Percentiles rank a stretch among this genome's conserved stretches.
Evolutionary conservation across 2,888 invertebrate species (phyloP).

Genomic region (Phragmatobia fuliginosa): DNA sequence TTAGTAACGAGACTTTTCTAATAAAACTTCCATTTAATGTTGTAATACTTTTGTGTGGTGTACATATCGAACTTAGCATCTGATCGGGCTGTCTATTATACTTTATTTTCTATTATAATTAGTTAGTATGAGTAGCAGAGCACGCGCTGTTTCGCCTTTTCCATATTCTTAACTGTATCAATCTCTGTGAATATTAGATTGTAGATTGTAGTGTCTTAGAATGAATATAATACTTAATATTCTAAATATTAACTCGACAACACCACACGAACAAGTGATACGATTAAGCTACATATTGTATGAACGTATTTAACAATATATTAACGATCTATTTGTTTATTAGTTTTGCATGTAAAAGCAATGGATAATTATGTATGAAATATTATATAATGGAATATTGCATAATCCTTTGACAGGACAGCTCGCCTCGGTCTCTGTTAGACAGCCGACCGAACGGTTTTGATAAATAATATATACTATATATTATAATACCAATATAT

Average conservation of each 20-base stretch:
- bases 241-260: constrained; percentile 84
- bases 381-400: constrained; percentile 57
- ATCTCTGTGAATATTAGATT: constrained; percentile 84
- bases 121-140: constrained; percentile 69
- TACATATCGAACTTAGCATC: constrained; percentile 48
- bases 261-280: constrained; percentile 85
- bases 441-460: constrained; percentile 62
- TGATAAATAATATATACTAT: constrained; percentile 18
- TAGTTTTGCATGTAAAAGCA: constrained; percentile 76
- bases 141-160: constrained; percentile 81
- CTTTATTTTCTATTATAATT: constrained; percentile 56
- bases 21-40: constrained; percentile 33
- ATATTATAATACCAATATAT: too few relatives aligned
- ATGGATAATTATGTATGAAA: constrained; percentile 64
- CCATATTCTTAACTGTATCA: constrained; percentile 76
- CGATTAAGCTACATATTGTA: constrained; percentile 76
- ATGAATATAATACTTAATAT: constrained; percentile 78
- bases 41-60: constrained; percentile 59
- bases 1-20: constrained; percentile 33
- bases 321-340: constrained; percentile 73
- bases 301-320: constrained; percentile 47
- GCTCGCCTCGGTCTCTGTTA: constrained; percentile 67
- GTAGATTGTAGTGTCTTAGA: constrained; percentile 84
- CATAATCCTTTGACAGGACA: constrained; percentile 64
- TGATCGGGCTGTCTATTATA: constrained; percentile 70